Base-by-base conservation (phyloP, 1,140 invertebrate genomes). In the Meloidogyne exigua region DNA sequence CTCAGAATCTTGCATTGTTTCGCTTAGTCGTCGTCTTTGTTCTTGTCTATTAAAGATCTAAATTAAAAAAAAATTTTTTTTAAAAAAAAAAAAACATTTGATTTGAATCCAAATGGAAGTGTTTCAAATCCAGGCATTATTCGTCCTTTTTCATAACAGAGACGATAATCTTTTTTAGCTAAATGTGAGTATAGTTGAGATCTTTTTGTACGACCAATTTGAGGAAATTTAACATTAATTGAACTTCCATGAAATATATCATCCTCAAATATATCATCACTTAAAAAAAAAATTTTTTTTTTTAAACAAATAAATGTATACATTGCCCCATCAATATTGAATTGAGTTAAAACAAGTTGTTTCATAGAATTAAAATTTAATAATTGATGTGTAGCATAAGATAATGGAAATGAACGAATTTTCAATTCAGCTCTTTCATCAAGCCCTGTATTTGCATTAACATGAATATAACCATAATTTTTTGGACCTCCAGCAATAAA, bases 381-480 rank as follows among this genome's bases (percentile, higher is more conserved):
- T 10, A 69, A 7, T 32, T 69, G 68, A n/a, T 69, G 25, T 7
- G 68, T 21, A 0, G 68, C 26, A 44, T 69, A 69, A 5, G 68
- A 69, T n/a, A 69, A 23, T 18, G 36, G 68, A 21, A 69, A 69
- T 9, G 36, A 42, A 10, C 68, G 68, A 3, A 69, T 32, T 10
- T 69, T 69, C 12, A 69, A 12, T 3, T 32, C 49, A 9, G 68
- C 68, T 9, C 68, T 21, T 21, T 69, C 68, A 69, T 69, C 68
- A 2, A 9, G 10, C 0, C 68, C 68, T 12, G 39, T 44, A 1
- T 0, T 0, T 9, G 26, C 75, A 23, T 79, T 18, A 26, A 77
- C 75, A 62, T 76, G 75, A 9, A 13, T 42, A 42, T 62, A 76
- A 12, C 75, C 75, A 26, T 76, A 76, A 28, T 76, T 76, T n/a